Base-by-base conservation (phyloP, 1,140 invertebrate species). In the Helicoverpa zea region DNA sequence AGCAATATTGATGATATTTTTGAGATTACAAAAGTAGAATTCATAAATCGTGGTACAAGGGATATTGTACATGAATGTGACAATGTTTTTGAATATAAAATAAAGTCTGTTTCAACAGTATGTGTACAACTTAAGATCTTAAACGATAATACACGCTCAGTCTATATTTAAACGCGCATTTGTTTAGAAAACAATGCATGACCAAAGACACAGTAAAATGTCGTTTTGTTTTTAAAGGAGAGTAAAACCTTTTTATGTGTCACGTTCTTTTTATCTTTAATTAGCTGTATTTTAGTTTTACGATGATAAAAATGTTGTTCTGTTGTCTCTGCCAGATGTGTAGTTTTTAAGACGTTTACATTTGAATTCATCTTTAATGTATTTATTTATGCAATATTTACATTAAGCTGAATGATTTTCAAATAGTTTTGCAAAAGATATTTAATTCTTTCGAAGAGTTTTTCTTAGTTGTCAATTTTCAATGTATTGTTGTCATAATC, bases 141-240 rank as follows among this genome's bases (percentile, higher is more conserved):
- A 64, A 49, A 58, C 63, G 63, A 16, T 30, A 29, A 74, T 43
- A 14, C 9, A 79, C 59, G 51, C 3, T 12, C 47, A 84, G 86
- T 83, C 64, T 88, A 88, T 90, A 89, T 89, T 88, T 86, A 89
- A 81, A 84, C 81, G 47, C 63, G 74, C 73, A 51, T 79, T 85
- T 89, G 88, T 93, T 93, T 91, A 85, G 80, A 87, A 88, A 88
- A 93, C 90, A 92, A 91, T 89, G 90, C 90, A 92, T 92, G 91
- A 89, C 83, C 59, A 68, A 59, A 68, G 83, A 79, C 85, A 75
- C 66, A 84, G 83, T 88, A 87, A 70, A 70, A 84, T 79, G 84
- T 52, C 83, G 64, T 73, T 78, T 66, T 79, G 80, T 78, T 80
- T 84, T 83, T 76, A 85, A 58, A 63, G 61, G 13, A 78, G 16